These are phyloP conservation scores for Bursaphelenchus okinawaensis DNA, from an alignment of 2,888 invertebrate genomes.

Conservation along the genomic window DNA sequence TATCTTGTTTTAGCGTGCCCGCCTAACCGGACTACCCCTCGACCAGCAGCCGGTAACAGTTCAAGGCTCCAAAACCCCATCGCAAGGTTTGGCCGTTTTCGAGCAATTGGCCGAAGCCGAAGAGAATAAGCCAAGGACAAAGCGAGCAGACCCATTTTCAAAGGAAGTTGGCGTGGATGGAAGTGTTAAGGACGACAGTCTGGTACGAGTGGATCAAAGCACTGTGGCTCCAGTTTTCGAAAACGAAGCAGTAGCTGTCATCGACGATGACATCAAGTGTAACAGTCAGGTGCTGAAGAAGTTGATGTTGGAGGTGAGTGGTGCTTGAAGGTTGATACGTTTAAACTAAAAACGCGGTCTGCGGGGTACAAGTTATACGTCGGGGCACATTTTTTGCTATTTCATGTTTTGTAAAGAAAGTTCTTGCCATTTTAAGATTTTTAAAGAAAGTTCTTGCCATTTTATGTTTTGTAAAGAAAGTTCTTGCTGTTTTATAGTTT, in stretches of 20 bases:
- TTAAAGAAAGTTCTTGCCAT: too few species aligned
- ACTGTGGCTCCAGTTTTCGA: not conserved
- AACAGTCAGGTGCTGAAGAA: conserved; percentile 39
- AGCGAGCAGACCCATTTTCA: not conserved
- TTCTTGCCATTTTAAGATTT: too few species aligned
- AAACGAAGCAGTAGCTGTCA: not conserved
- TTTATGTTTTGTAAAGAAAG: too few species aligned
- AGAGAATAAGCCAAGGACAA: not conserved
- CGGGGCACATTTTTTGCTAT: too few species aligned
- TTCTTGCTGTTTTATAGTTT: too few species aligned
- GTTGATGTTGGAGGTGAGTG: conserved; percentile 41
- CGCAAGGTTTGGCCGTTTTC: not conserved
- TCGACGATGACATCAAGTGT: conserved; percentile 31
- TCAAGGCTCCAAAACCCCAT: not conserved
- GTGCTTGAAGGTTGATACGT: too few species aligned
- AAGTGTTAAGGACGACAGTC: not conserved
- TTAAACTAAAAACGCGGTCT: not conserved
- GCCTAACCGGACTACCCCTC: not conserved
- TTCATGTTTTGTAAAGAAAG: too few species aligned
- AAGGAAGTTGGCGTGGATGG: not conserved
- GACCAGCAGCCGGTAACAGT: not conserved
- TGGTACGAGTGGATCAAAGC: not conserved
- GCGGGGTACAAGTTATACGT: too few species aligned
- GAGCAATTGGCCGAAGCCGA: not conserved
- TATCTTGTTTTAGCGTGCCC: not conserved